phyloP scores from a whole-genome alignment of 2,113 vertebrate species.

The Anser cygnoides region DNA sequence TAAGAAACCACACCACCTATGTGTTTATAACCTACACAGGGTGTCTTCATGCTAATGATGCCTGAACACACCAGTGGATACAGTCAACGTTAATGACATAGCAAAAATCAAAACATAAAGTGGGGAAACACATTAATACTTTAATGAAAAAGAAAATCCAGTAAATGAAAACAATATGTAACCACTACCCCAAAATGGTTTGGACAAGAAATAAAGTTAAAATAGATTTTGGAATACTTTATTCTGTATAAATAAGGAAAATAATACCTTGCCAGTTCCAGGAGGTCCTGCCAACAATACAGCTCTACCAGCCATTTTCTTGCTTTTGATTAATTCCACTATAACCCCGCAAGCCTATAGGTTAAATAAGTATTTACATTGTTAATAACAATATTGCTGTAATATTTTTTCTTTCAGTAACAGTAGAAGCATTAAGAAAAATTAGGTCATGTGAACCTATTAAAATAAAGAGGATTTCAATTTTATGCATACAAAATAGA shows the following conservation, averaged over 20 bases:
- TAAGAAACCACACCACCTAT: not conserved
- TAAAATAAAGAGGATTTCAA: not conserved
- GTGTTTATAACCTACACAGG: not conserved
- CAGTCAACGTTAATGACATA: not conserved
- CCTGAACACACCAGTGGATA: not conserved
- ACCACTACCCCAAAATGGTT: not conserved
- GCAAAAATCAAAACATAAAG: not conserved
- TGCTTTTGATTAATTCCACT: conserved; percentile 95
- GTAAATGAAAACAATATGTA: not conserved
- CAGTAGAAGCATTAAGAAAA: not conserved
- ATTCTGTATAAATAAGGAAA: not conserved
- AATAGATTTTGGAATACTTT: not conserved
- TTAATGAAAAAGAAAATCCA: not conserved
- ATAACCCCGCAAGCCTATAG: conserved; percentile 94
- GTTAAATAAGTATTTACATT: not conserved
- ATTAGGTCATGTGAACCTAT: rapidly evolving
- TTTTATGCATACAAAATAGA: not conserved
- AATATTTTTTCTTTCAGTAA: not conserved
- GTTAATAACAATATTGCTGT: not conserved
- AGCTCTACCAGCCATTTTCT: conserved; percentile 98
- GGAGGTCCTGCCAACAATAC: conserved; percentile 94
- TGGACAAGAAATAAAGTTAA: not conserved
- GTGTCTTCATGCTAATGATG: not conserved
- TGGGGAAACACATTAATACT: not conserved
- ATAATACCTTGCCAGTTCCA: conserved; percentile 94